phyloP scores from a whole-genome alignment of 1,140 invertebrate genomes.

The Lordiphosa collinella region DNA sequence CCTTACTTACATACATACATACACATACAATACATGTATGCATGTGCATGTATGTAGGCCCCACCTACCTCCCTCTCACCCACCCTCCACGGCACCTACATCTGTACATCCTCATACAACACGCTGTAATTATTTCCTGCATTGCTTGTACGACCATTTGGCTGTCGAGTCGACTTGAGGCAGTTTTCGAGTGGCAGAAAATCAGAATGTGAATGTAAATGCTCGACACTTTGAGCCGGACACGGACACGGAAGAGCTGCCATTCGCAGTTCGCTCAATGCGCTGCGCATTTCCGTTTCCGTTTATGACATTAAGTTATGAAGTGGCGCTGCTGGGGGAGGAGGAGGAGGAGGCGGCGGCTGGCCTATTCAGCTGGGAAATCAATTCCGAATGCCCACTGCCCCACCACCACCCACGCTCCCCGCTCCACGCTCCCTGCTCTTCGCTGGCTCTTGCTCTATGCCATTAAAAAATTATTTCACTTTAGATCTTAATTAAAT shows the following conservation, averaged over 20 bases:
- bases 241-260: background rate
- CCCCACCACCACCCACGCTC: no score
- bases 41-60: no score
- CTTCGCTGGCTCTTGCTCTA: slow-evolving; percentile 11
- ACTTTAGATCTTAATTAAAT: slow-evolving; percentile 73
- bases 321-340: slow-evolving; percentile 4
- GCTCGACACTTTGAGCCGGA: slow-evolving; percentile 4
- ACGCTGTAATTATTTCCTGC: slow-evolving; percentile 43
- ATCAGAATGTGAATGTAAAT: slow-evolving; percentile 4
- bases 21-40: background rate
- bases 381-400: slow-evolving; percentile 54
- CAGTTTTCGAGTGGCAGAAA: slow-evolving; percentile 4
- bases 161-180: background rate
- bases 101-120: slow-evolving; percentile 19
- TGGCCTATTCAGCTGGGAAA: slow-evolving; percentile 51
- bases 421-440: background rate
- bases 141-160: slow-evolving; percentile 3
- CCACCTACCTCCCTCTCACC: no score
- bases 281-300: slow-evolving; percentile 57
- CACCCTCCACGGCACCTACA: background rate
- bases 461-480: slow-evolving; percentile 73
- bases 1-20: background rate
- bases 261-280: slow-evolving; percentile 24
- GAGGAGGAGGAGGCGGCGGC: background rate
- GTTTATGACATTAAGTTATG: slow-evolving; percentile 58